Percentiles rank a stretch among this genome's conserved stretches.
Conservation (phyloP, 2,888 invertebrate genomes). For the Ypsolopha sequella region DNA sequence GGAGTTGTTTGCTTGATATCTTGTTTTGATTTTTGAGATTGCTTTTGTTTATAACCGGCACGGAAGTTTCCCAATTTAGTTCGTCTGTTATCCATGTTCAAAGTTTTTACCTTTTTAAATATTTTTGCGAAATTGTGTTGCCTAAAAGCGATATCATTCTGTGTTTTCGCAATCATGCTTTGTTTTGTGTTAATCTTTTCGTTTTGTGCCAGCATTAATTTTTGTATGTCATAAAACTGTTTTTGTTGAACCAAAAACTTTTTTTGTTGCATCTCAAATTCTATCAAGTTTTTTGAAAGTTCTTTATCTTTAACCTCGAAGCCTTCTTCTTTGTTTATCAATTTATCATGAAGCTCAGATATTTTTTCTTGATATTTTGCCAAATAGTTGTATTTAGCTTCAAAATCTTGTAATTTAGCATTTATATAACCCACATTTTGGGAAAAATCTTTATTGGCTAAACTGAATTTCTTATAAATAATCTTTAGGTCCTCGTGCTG, state of each 20-base stretch:
- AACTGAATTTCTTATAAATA: conserved; percentile 32
- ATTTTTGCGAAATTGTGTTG: conserved; percentile 51
- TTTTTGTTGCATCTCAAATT: conserved; percentile 51
- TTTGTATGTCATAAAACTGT: conserved; percentile 52
- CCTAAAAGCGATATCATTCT: conserved; percentile 48
- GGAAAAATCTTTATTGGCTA: conserved; percentile 32
- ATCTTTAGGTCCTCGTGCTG: conserved; percentile 47
- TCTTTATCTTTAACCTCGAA: conserved; percentile 34
- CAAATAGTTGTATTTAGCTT: conserved; percentile 35
- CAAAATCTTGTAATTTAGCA: conserved; percentile 40
- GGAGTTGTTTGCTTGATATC: no score
- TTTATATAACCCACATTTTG: conserved; percentile 25
- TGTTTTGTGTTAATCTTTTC: conserved; percentile 52
- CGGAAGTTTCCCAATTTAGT: no score
- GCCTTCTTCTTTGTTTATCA: conserved; percentile 27
- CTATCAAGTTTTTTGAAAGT: conserved; percentile 32
- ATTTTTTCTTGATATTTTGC: conserved; percentile 33
- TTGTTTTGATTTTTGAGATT: no score
- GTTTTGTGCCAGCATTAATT: conserved; percentile 47
- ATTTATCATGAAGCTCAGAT: conserved; percentile 25
- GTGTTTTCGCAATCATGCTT: conserved; percentile 44
- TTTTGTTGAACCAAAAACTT: conserved; percentile 48
- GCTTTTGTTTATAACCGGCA: no score
- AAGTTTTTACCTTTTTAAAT: conserved; percentile 46
- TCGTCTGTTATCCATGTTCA: conserved; percentile 21